Base-by-base conservation (phyloP, 2,888 invertebrate species). In the Acanthopleura granulata region DNA sequence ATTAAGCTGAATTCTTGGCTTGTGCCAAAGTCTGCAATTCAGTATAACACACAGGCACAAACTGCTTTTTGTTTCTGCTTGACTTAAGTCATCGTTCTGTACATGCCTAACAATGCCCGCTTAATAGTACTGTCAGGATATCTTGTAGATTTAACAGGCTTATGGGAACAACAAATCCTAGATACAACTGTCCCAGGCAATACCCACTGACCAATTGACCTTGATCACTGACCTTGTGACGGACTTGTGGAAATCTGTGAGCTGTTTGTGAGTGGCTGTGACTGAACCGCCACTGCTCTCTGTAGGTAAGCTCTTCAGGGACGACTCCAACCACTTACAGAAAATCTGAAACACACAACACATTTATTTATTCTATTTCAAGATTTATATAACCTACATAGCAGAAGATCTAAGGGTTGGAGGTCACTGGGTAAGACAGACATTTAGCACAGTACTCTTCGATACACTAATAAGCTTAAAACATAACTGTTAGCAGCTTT, bases 191-290 rank as follows among this genome's bases (percentile, higher is more conserved):
- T n/a, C 15, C 22, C 18, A 51, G 18, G 18, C 51, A 51, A 51
- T 51, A 15, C 18, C 18, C 14, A 51, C 18, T 15, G 14, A 18
- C 18, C 18, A 51, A 15, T 12, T n/a, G 18, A 57, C 49, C 30
- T 16, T 74, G 74, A 78, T 40, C 71, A 75, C 91, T 89, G 89
- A 96, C 96, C 94, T 93, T 79, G 94, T 92, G 30, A 96, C 93
- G 75, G 93, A 93, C 84, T 93, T 93, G 90, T 95, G 96, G 91
- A 97, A 96, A 88, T 96, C 95, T 86, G 93, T 93, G 82, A 97
- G 92, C 91, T 97, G 97, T 83, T 94, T 93, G 15, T 94, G 93
- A 4, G 96, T 96, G 78, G 96, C 95, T 0, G 94, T 93, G 66
- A 95, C 93, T 80, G 94, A 93, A 49, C 95, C 95, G 22, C 93